Evolutionary conservation across 2,797 vertebrate genomes (phyloP), one percentile per base, ranked within the genome.

Genomic region (Hydrocynus forskahlii): DNA sequence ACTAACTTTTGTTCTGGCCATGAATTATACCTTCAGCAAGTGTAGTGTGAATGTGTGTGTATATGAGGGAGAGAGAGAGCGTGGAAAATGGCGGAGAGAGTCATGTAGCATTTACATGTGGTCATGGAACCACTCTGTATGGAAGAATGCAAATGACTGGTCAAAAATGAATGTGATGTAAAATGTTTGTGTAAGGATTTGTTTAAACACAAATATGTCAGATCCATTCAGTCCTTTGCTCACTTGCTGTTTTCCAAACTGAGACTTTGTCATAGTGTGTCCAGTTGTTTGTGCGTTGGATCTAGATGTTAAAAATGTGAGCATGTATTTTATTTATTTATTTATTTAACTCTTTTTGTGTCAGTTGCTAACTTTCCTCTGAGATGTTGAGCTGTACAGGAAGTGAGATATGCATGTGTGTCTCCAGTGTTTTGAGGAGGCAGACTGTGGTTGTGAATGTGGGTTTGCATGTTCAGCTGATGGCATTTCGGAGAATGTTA

Each of bases 301-400:
- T 64, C 0, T 17, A 35, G 5, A 1, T 16, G 3, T 64, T 14
- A 7, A 17, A 23, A 35, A 72, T 35, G 25, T 72, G 21, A 23
- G 25, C 23, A 17, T 71, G 6, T 45, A 21, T 29, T 9, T 7
- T 1, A 4, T 35, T 66, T 88, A 80, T 79, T 75, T 72, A 25
- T 67, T 88, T 82, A 78, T 77, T 74, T 80, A 21, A 76, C 67
- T 76, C 68, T 75, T 86, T 78, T 87, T 86, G 59, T 89, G 89
- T 55, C 88, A 86, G 83, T 87, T 64, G 73, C 62, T 60, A 35
- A 69, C 14, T 85, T 25, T 63, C 87, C 84, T 62, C 88, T 84
- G 87, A 89, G 90, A 88, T 50, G 48, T 76, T 87, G 81, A 85
- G 85, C 78, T 88, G 87, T 85, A 90, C 91, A 93, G 92, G 92